Evolutionary conservation across 2,888 invertebrate genomes (phyloP), one percentile per base, ranked within the genome.

Genomic region (Cataglyphis cursor): DNA sequence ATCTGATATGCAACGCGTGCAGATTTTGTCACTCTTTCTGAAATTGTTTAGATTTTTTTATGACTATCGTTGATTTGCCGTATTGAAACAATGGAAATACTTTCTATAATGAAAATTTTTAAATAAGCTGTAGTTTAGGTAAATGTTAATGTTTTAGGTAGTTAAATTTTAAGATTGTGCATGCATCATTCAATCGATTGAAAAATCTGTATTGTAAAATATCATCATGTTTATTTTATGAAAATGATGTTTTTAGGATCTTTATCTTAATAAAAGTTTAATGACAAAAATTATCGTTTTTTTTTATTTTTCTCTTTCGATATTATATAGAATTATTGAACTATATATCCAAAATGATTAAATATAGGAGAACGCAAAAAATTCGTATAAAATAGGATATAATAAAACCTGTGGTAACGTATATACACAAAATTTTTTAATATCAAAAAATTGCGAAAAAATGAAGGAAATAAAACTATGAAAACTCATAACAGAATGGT

Each of bases 201-300:
- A 57, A 24, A 57, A n/a, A 68, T 9, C 8, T 8, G n/a, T 51
- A 51, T 65, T 62, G 1, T 3, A 38, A 48, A 41, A 57, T 41
- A 41, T 9, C 2, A 51, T 31, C 5, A 44, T 48, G 9, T 76
- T 68, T 28, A 61, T 38, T 57, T 76, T 41, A 61, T 31, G 21
- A 57, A 41, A 66, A n/a, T 6, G 8, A 51, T 65, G 51, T 18
- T 75, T 65, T 75, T 31, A 74, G 18, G 9, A 61, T 72, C 44
- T n/a, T 59, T n/a, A 41, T 59, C 4, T 73, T 28, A 73, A 61
- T 41, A 38, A 18, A 51, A 72, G 18, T 15, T 68, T 1, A 51
- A 41, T 44, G 10, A 15, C 21, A 5, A 44, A 12, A 48, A 44
- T 31, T 1, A 0, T 74, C 24, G 15, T 15, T 5, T 24, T 44